A percentile compares a stretch with the other conserved stretches of the same genome.
These are phyloP conservation scores for Sciaenops ocellatus DNA, from an alignment of 2,797 vertebrate species.

Conservation along the genomic window DNA sequence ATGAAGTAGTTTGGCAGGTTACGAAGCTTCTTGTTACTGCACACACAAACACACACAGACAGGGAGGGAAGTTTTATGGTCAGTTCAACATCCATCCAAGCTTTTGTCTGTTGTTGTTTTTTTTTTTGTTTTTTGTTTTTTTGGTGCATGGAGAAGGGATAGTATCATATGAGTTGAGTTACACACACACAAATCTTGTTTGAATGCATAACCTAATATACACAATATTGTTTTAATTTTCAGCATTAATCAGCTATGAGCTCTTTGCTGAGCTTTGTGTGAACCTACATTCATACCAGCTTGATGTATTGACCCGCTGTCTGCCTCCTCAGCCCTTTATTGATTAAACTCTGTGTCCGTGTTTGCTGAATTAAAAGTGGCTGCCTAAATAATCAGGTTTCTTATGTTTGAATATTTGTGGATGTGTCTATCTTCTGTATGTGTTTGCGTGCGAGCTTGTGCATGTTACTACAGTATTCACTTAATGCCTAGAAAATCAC, in stretches of 20 bases:
- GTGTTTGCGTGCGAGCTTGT: not conserved
- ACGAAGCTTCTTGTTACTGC: constrained; percentile 91
- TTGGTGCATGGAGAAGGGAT: not conserved
- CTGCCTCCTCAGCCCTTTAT: constrained; percentile 36
- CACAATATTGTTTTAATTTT: constrained; percentile 1
- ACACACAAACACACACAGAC: constrained; percentile 36
- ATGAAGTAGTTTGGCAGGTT: constrained; percentile 92
- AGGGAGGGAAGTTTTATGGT: not conserved
- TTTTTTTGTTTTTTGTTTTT: too few relatives aligned
- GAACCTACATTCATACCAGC: constrained; percentile 42
- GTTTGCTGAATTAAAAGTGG: constrained; percentile 15
- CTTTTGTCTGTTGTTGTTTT: not conserved
- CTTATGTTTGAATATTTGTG: not conserved
- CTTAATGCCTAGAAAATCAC: constrained; percentile 40
- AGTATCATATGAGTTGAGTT: not conserved
- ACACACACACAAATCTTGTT: not conserved
- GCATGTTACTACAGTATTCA: not conserved
- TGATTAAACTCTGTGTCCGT: constrained; percentile 34
- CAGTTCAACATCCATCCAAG: not conserved
- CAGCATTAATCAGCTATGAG: constrained; percentile 34
- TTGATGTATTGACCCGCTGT: constrained; percentile 53
- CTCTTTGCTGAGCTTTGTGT: constrained; percentile 26
- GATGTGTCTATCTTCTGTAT: not conserved
- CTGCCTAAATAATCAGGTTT: not conserved
- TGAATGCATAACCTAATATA: not conserved